A percentile compares a stretch with the other conserved stretches of the same genome.
These are phyloP conservation scores for Chrosomus eos DNA, from an alignment of 2,797 vertebrate genomes.

Conservation along the genomic window DNA sequence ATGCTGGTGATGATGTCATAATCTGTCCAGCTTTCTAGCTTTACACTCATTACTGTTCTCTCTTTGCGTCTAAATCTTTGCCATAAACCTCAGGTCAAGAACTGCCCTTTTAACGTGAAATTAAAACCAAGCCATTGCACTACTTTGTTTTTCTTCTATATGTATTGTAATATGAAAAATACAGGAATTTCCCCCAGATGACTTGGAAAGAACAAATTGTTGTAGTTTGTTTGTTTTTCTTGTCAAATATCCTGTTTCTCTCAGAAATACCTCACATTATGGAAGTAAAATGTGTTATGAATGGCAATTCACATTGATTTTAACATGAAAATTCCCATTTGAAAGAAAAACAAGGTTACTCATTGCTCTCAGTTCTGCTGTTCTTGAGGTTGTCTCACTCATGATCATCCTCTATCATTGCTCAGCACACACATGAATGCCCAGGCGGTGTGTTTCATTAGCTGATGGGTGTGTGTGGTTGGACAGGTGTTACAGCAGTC, in stretches of 20 bases:
- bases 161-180: background rate
- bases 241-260: background rate
- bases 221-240: background rate
- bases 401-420: background rate
- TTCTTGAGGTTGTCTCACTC: background rate
- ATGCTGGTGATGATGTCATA: conserved; percentile 59
- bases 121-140: background rate
- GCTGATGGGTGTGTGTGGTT: conserved; percentile 49
- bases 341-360: background rate
- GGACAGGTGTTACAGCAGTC: background rate
- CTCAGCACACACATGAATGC: background rate
- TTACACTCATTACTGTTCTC: conserved; percentile 54
- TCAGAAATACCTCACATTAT: background rate
- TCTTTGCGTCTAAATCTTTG: background rate
- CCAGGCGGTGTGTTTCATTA: conserved; percentile 60
- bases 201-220: background rate
- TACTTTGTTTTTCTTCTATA: background rate
- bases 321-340: background rate
- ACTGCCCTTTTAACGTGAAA: background rate
- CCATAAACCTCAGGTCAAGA: background rate
- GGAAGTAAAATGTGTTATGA: background rate
- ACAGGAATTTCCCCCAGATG: background rate
- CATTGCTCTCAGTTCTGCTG: background rate
- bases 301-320: background rate
- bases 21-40: conserved; percentile 68